These are phyloP conservation scores for Pogonocherus hispidulus DNA, from an alignment of 2,888 invertebrate genomes.

Conservation along the genomic window DNA sequence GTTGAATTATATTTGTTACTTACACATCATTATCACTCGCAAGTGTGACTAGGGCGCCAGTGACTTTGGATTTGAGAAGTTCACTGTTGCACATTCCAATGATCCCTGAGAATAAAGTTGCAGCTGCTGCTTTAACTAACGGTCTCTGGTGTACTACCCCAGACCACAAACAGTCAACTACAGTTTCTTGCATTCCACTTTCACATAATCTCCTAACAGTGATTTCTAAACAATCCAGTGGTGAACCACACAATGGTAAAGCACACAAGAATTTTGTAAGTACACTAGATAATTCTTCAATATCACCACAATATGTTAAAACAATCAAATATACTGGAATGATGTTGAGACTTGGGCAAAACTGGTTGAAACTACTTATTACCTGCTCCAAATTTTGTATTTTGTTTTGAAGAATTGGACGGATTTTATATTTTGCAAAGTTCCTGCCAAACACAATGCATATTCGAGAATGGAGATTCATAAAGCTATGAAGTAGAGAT, in stretches of 20 bases:
- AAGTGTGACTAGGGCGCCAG: constrained; percentile 80
- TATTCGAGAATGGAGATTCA: constrained; percentile 72
- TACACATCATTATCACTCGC: constrained; percentile 79
- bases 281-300: constrained; percentile 70
- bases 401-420: constrained; percentile 72
- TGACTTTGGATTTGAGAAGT: constrained; percentile 73
- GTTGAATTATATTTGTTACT: constrained; percentile 59
- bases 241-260: constrained; percentile 71
- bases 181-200: constrained; percentile 68
- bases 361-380: constrained; percentile 73
- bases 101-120: constrained; percentile 73
- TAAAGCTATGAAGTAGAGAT: constrained; percentile 70
- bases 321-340: constrained; percentile 76
- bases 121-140: constrained; percentile 74
- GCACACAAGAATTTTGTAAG: constrained; percentile 73
- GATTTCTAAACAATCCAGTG: constrained; percentile 67
- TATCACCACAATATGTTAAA: constrained; percentile 70
- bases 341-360: constrained; percentile 72
- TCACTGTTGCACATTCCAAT: constrained; percentile 72
- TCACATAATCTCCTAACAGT: constrained; percentile 64
- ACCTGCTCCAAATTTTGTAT: constrained; percentile 75
- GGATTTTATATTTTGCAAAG: constrained; percentile 74
- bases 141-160: constrained; percentile 78
- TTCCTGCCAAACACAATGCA: constrained; percentile 78
- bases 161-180: constrained; percentile 76